A percentile compares a stretch with the other conserved stretches of the same genome.
Evolutionary conservation across 1,140 invertebrate genomes (phyloP).

Genomic region (Sipha flava): DNA sequence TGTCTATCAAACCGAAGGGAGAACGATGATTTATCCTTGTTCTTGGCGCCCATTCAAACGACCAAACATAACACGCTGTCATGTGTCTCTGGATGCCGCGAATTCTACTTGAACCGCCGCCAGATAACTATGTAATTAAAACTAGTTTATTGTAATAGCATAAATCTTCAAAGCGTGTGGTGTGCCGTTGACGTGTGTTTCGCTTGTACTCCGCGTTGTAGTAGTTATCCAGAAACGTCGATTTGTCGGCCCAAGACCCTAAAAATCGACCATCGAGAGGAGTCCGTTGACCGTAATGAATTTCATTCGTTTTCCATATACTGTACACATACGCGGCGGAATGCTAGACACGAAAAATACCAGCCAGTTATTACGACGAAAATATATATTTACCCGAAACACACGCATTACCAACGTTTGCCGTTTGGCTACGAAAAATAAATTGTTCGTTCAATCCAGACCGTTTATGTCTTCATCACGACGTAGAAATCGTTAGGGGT

Average conservation of each 20-base stretch:
- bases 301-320: not conserved
- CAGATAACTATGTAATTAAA: slow-evolving; percentile 17
- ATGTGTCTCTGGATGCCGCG: not conserved
- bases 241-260: not conserved
- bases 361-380: no score
- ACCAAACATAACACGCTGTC: not conserved
- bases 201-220: not conserved
- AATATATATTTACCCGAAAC: no score
- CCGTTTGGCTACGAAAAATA: no score
- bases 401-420: no score
- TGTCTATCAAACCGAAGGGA: not conserved
- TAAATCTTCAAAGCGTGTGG: slow-evolving; percentile 11
- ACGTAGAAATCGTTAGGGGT: no score
- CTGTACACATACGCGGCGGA: not conserved
- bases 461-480: no score
- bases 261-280: not conserved
- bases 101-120: not conserved
- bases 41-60: slow-evolving; percentile 13
- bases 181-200: slow-evolving; percentile 6
- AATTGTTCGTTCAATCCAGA: no score
- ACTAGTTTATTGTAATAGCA: slow-evolving; percentile 16
- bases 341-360: no score
- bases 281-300: slow-evolving; percentile 12
- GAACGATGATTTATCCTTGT: not conserved
- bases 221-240: not conserved